Base-by-base conservation (phyloP, 2,113 vertebrate genomes). In the Atrichornis clamosus region DNA sequence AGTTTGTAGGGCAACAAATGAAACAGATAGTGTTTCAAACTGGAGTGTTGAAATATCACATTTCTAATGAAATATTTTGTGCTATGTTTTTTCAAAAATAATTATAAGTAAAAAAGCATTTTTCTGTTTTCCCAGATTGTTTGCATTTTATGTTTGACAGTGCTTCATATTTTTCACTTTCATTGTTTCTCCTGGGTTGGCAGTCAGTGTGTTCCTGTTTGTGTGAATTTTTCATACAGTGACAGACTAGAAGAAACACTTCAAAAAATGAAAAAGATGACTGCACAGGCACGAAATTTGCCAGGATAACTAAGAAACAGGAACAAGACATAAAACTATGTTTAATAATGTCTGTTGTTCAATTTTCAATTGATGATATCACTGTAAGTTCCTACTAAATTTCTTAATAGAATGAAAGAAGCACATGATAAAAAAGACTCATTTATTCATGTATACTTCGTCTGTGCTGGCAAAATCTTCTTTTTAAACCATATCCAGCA, bases 141-240 rank as follows among this genome's bases (percentile, higher is more conserved):
- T 86, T 93, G 60, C 28, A 30, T 80, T 62, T 15, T 49, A 26
- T 42, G 14, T 88, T 70, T 89, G 76, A 81, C 64, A 58, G 35
- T 67, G 35, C 60, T 95, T 93, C 15, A 3, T 84, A 44, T 81
- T 93, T 90, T 95, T 95, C 30, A 32, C 24, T 96, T 88, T 85
- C 47, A 64, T 55, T 70, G 13, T 88, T 96, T 86, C 65, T 93
- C 44, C 44, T 93, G 76, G 73, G 22, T 68, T 87, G 62, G 59
- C 83, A 89, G 92, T 92, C 72, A 70, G 39, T 84, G 92, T 67
- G 20, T 92, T 95, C n/a, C n/a, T 56, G 9, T 94, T 95, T 39
- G 68, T 81, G 55, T 77, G 39, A 87, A 20, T 87, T 84, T 87
- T 91, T 95, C 64, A 24, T 72, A 58, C 13, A 50, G 58, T 84